Evolutionary conservation across 2,113 vertebrate species (phyloP).

Genomic region (Chionis minor): DNA sequence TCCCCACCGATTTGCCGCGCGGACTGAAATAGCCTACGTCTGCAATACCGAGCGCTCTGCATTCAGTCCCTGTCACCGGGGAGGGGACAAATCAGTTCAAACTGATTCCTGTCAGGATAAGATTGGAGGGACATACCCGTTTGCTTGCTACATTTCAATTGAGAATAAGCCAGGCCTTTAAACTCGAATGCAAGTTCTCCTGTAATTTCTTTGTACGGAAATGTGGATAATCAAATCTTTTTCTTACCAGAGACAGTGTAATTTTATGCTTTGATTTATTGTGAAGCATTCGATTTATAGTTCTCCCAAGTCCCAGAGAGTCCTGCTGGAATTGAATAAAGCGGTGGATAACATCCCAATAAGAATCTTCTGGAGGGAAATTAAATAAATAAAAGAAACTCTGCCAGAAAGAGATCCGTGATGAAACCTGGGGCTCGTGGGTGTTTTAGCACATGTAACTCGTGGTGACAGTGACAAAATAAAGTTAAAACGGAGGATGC

Average conservation of each 20-base stretch:
- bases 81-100: conserved; percentile 25
- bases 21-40: background rate
- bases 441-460: background rate
- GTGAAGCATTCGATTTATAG: background rate
- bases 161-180: background rate
- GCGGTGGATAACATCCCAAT: background rate
- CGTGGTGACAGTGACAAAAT: background rate
- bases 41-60: background rate
- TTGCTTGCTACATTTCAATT: background rate
- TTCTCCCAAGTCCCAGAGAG: background rate
- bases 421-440: background rate
- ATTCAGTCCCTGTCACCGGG: background rate
- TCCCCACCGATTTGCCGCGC: background rate
- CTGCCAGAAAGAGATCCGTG: background rate
- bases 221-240: conserved; percentile 42
- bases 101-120: background rate
- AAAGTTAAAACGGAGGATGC: background rate
- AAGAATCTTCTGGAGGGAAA: background rate
- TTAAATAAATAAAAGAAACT: background rate
- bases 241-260: conserved; percentile 34
- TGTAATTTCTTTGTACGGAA: conserved; percentile 36
- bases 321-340: conserved; percentile 27
- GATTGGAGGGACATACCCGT: background rate
- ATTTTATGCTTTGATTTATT: conserved; percentile 60
- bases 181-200: background rate